Evolutionary conservation across 2,113 vertebrate genomes (phyloP), one percentile per base, ranked within the genome.

Genomic region (Neolamprologus sp.): DNA sequence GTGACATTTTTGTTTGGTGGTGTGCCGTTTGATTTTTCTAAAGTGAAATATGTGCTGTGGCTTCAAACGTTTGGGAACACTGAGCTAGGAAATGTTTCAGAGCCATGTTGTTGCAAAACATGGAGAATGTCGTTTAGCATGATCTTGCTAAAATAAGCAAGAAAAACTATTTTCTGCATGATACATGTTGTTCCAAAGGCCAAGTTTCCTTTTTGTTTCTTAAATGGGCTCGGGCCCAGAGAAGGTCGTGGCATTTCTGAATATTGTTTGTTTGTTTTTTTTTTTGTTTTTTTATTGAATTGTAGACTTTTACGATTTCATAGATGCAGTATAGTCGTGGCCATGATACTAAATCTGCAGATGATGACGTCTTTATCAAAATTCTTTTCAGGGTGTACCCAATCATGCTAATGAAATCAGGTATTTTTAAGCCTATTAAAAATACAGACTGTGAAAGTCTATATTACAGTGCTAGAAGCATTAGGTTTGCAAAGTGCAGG

Each of bases 221-320:
- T 26, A 45, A 42, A 73, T 26, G 9, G 26, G 16, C 23, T 78
- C 16, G 2, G 6, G 23, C 23, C 23, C 42, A 30, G 71, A 30
- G 23, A 30, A 78, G 23, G 71, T 30, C 2, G 23, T 30, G 71
- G 16, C 9, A 75, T 11, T 75, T 75, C 71, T 75, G 65, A 23
- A 45, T 71, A 42, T 42, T 71, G 37, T 71, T 23, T 68, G 4
- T 8, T 12, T n/a, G 1, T 5, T 37, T 1, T 2, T 3, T 2
- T 37, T 68, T 37, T 0, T 2, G 2, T 3, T 63, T 68, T 71
- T 23, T 71, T 23, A 9, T 71, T 40, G 11, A 0, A 21, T 0
- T 40, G 40, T 73, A 47, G 40, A 75, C 23, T 28, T 47, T 75
- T 47, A 75, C 6, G 6, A 47, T 47, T 45, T 45, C 23, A 7